Evolutionary conservation across 1,140 invertebrate genomes (phyloP), one percentile per base, ranked within the genome.

Genomic region (Eurosta solidaginis): DNA sequence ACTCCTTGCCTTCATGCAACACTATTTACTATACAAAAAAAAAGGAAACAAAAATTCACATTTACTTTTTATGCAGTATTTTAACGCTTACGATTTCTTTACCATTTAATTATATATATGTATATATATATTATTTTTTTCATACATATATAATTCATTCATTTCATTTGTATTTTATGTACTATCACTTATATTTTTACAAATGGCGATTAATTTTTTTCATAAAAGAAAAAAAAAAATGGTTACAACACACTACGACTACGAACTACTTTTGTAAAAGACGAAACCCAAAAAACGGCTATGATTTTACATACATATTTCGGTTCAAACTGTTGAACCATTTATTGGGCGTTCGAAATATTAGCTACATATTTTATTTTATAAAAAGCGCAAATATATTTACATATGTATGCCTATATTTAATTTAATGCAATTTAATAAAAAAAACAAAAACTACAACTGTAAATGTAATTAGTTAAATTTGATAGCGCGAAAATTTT

Each of bases 181-280:
- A 59, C 81, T 84, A 85, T 85, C 84, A 85, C 84, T 85, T 85
- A 85, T 80, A 29, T 85, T 85, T 85, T 85, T 85, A 85, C 84
- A 85, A 68, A 85, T 85, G 84, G 84, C 84, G 84, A 81, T 85
- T 85, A 9, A 68, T 20, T 49, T 42, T 36, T 25, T 47, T 4
- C 33, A 36, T 10, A 49, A 68, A 25, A 14, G 12, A 42, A 27
- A 63, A 49, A 25, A 29, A 10, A 54, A 68, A 63, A 0, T 29
- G 12, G 4, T 78, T 78, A 49, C 25, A 78, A 50, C 59, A 68
- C 54, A 33, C n/a, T 33, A 20, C 33, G 36, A 68, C 36, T 29
- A 68, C 33, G 17, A 68, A 40, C 33, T n/a, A 33, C n/a, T n/a
- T n/a, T n/a, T n/a, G n/a, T n/a, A n/a, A n/a, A n/a, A n/a, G 20